A percentile compares a stretch with the other conserved stretches of the same genome.
These are phyloP conservation scores for Lagenorhynchus albirostris DNA, from an alignment of 2,113 vertebrate species.

Conservation along the genomic window DNA sequence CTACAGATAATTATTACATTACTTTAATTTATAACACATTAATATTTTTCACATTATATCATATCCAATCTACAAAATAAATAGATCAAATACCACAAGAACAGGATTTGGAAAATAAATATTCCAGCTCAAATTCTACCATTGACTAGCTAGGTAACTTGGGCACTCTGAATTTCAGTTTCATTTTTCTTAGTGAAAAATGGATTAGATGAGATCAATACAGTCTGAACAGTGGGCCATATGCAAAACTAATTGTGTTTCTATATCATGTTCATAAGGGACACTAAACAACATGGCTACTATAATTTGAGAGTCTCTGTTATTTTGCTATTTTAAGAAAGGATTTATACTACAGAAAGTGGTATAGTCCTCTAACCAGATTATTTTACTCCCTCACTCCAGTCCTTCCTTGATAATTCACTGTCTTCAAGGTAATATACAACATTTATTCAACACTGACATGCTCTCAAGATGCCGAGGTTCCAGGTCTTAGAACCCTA, in stretches of 20 bases:
- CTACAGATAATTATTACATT: not conserved
- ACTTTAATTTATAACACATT: not conserved
- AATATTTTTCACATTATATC: not conserved
- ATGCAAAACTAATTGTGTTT: not conserved
- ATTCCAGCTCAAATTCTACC: not conserved
- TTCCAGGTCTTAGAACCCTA: not conserved
- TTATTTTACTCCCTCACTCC: not conserved
- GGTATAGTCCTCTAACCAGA: not conserved
- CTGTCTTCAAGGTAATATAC: not conserved
- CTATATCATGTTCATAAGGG: not conserved
- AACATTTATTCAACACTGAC: not conserved
- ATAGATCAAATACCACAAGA: not conserved
- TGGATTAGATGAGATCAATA: not conserved
- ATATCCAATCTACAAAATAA: not conserved
- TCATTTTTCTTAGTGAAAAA: not conserved
- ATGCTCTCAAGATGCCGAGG: not conserved
- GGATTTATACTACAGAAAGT: not conserved
- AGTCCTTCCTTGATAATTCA: not conserved
- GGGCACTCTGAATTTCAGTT: not conserved
- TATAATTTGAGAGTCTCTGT: not conserved
- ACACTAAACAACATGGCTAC: not conserved
- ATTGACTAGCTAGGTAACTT: not conserved
- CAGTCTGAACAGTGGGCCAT: not conserved
- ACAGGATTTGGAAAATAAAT: not conserved
- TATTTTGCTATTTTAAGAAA: not conserved